Conservation (phyloP, 2,797 vertebrate species). For the Enteromius unitaeniatus region DNA sequence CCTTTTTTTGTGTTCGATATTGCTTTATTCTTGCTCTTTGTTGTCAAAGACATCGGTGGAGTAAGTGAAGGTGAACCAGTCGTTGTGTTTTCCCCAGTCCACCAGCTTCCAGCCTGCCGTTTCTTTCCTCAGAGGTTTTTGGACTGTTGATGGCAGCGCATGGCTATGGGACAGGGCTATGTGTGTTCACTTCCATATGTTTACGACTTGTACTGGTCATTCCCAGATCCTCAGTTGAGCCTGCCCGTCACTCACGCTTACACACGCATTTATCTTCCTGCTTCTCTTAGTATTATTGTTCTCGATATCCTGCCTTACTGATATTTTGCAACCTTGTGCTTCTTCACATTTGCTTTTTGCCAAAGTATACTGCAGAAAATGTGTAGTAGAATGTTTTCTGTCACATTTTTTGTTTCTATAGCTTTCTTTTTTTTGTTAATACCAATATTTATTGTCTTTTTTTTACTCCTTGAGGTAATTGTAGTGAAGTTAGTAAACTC, state of each 20-base stretch:
- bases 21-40: slow-evolving; percentile 52
- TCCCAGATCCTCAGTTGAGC: slow-evolving; percentile 58
- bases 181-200: slow-evolving; percentile 33
- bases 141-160: slow-evolving; percentile 31
- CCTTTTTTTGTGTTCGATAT: slow-evolving; percentile 59
- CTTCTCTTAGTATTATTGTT: slow-evolving; percentile 35
- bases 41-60: slow-evolving; percentile 52
- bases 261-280: slow-evolving; percentile 20
- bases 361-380: slow-evolving; percentile 67
- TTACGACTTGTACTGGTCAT: slow-evolving; percentile 54
- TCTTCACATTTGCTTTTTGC: slow-evolving; percentile 60
- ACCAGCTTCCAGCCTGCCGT: slow-evolving; percentile 14
- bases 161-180: slow-evolving; percentile 4
- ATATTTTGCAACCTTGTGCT: slow-evolving; percentile 44
- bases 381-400: slow-evolving; percentile 36
- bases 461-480: slow-evolving; percentile 43
- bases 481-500: slow-evolving; percentile 39
- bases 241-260: slow-evolving; percentile 54
- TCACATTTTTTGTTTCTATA: slow-evolving; percentile 46
- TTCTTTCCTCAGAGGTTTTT: slow-evolving; percentile 22
- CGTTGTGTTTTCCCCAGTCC: slow-evolving; percentile 49
- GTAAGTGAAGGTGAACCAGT: slow-evolving; percentile 42
- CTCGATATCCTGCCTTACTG: slow-evolving; percentile 58
- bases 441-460: slow-evolving; percentile 60
- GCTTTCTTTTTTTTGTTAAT: slow-evolving; percentile 35